Evolutionary conservation across 2,113 vertebrate species (phyloP).

Genomic region (Ovibos moschatus): DNA sequence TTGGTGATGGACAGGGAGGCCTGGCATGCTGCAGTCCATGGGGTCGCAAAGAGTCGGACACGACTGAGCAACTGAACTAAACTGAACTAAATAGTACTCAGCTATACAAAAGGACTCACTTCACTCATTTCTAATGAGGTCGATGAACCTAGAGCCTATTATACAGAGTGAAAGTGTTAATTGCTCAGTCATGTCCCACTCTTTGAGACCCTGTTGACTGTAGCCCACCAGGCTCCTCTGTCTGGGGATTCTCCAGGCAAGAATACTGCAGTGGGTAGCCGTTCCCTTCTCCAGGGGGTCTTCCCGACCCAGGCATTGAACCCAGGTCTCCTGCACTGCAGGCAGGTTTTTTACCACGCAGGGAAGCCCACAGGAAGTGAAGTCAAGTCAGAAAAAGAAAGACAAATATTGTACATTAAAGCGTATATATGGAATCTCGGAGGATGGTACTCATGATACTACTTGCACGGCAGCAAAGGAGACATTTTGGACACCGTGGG

Average conservation of each 20-base stretch:
- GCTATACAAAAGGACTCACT: too few relatives aligned
- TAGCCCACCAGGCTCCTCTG: too few relatives aligned
- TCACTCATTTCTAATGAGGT: too few relatives aligned
- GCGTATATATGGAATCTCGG: neutral
- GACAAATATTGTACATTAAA: neutral
- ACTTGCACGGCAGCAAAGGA: accelerated
- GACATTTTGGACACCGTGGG: neutral
- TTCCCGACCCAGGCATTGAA: accelerated
- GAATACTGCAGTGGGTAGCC: too few relatives aligned
- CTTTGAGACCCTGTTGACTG: accelerated
- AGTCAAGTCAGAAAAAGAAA: neutral
- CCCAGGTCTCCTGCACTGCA: neutral
- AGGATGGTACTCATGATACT: neutral
- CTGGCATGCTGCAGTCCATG: accelerated
- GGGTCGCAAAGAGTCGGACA: accelerated
- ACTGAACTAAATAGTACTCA: too few relatives aligned
- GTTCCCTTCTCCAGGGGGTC: neutral
- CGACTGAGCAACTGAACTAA: accelerated
- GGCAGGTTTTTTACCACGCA: too few relatives aligned
- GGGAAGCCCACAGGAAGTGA: too few relatives aligned
- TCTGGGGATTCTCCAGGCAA: too few relatives aligned
- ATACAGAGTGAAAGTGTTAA: too few relatives aligned
- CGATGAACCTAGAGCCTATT: too few relatives aligned
- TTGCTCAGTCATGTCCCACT: neutral
- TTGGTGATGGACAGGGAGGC: too few relatives aligned